Evolutionary conservation across 2,797 vertebrate species (phyloP), one percentile per base, ranked within the genome.

Genomic region (Sebastiscus albofasciatus): DNA sequence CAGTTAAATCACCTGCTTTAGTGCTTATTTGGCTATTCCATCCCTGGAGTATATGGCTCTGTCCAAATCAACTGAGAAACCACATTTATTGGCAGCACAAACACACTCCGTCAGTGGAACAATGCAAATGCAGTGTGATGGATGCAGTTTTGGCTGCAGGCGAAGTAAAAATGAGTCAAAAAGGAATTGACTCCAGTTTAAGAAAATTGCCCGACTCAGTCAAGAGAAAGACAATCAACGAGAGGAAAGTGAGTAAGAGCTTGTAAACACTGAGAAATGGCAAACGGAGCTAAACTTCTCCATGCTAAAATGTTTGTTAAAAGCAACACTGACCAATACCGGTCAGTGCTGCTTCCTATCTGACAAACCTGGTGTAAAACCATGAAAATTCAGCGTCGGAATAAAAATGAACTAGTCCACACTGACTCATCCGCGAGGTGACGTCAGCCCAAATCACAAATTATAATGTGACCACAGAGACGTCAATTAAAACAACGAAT

Each of bases 311-410:
- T 18, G 65, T 77, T 61, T 71, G 54, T 52, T 26, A 42, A 59
- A 22, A 67, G 8, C 16, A 60, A 49, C 62, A 4, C 52, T 49
- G 75, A 78, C 54, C 72, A 46, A 13, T 27, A 55, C 42, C 33
- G 73, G 33, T 81, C 67, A 68, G 33, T 4, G 36, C 54, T 52
- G 46, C 52, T 36, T 74, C 64, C 61, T 58, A 10, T 73, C 66
- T 26, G 59, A 24, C 24, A 58, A 75, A 68, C 39, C 36, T 33
- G 20, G 27, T 67, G 77, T 54, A 59, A 72, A 67, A 77, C 33
- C 3, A 24, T 76, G 52, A 74, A 72, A 78, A 86, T 86, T 80
- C 77, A 82, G 74, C 2, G 20, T 86, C 1, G 33, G 65, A 86
- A 73, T 79, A n/a, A 46, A 68, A 73, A 79, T 79, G 12, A 81